Evolutionary conservation across 92 coral and sea anemone genomes (phyloP).

Genomic region (Porites evermanni): DNA sequence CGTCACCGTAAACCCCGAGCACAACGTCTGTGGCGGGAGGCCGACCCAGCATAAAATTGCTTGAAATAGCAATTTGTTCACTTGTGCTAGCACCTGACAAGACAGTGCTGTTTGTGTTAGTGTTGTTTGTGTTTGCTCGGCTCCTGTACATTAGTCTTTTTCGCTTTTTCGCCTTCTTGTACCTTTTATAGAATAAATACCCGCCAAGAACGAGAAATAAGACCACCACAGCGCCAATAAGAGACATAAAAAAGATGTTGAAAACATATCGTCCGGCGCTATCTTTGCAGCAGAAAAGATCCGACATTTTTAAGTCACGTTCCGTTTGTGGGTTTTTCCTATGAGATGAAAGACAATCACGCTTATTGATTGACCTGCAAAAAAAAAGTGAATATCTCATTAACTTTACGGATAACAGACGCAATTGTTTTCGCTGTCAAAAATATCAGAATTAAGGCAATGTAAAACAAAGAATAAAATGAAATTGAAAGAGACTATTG

Average conservation of each 20-base stretch:
- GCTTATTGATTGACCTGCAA: conserved; percentile 1
- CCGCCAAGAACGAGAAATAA: conserved; percentile 41
- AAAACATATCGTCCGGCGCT: conserved; percentile 58
- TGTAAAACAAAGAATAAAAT: not conserved
- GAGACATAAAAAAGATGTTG: conserved; percentile 59
- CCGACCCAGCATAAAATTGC: conserved; percentile 53
- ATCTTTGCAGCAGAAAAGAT: conserved; percentile 38
- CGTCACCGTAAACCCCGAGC: conserved; percentile 64
- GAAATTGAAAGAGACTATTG: not conserved
- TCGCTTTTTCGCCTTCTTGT: conserved; percentile 33
- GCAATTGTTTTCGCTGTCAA: not conserved
- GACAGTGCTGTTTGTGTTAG: conserved; percentile 46
- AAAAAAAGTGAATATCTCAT: conserved; percentile 25
- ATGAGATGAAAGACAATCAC: not conserved
- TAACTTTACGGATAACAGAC: conserved; percentile 10
- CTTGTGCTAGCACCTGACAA: conserved; percentile 19
- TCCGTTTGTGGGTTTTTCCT: not conserved
- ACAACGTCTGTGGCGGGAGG: conserved; percentile 74
- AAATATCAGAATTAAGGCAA: not conserved
- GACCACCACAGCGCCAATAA: conserved; percentile 49
- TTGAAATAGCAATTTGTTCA: conserved; percentile 11
- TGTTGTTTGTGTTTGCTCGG: conserved; percentile 22
- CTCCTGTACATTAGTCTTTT: conserved; percentile 22
- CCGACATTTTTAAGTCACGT: conserved; percentile 31
- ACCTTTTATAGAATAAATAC: conserved; percentile 47